phyloP scores from a whole-genome alignment of 2,113 vertebrate genomes.

The Bujurquina vittata region DNA sequence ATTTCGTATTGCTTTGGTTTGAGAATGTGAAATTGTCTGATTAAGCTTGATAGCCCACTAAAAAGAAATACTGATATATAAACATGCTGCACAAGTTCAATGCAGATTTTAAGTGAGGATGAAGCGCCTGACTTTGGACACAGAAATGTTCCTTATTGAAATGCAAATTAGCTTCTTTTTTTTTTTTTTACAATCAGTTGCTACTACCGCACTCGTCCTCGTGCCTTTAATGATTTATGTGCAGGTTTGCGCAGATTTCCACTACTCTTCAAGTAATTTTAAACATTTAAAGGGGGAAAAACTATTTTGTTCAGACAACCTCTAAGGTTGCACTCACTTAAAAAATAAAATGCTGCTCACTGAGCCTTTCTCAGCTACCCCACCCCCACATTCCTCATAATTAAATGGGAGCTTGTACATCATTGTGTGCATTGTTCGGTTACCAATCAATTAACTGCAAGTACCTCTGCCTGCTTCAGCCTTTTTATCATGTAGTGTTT shows the following conservation, averaged over 20 bases:
- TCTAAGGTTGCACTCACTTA: background rate
- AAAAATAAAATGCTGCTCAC: conserved; percentile 18
- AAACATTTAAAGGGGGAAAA: conserved; percentile 1
- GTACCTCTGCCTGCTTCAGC: conserved; percentile 27
- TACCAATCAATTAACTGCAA: conserved; percentile 55
- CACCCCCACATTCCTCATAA: conserved; percentile 26
- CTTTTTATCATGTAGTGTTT: conserved; percentile 43
- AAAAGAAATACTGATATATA: background rate
- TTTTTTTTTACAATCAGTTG: background rate
- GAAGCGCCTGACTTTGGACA: background rate
- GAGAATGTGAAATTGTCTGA: conserved; percentile 12
- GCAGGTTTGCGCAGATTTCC: conserved; percentile 28
- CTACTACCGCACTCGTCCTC: background rate
- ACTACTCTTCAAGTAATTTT: conserved; percentile 6
- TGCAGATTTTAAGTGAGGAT: background rate
- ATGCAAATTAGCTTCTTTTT: background rate
- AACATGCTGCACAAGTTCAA: background rate
- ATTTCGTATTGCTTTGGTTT: background rate
- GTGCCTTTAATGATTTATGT: conserved; percentile 23
- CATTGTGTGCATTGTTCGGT: conserved; percentile 47
- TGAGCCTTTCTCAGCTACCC: background rate
- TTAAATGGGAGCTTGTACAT: conserved; percentile 52
- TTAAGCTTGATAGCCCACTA: background rate
- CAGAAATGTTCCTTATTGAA: background rate
- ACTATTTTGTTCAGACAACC: background rate